phyloP scores from a whole-genome alignment of 2,888 invertebrate species.

The Athalia cordata region DNA sequence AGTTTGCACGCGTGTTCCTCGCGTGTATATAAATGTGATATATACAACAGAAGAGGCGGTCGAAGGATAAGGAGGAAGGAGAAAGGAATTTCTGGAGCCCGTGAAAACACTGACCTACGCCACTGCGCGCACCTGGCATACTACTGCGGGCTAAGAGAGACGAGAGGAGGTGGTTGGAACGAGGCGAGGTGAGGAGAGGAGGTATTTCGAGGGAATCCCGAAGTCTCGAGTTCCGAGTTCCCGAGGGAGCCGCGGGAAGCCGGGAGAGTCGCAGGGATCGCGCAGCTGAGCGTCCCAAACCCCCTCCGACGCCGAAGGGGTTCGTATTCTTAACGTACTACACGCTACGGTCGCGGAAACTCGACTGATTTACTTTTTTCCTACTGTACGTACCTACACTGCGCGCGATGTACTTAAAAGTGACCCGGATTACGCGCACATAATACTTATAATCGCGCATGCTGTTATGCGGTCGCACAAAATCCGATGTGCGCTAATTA shows the following conservation, averaged over 20 bases:
- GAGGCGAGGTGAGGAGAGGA: conserved; percentile 53
- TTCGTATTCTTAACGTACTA: no score
- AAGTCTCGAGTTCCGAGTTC: conserved; percentile 22
- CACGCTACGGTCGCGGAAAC: no score
- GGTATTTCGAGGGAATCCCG: conserved; percentile 27
- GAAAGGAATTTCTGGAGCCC: neutral
- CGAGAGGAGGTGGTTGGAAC: conserved; percentile 50
- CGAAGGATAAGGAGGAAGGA: no score
- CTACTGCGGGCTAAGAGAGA: conserved; percentile 46
- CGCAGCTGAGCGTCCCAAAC: conserved; percentile 20
- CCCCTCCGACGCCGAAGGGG: no score
- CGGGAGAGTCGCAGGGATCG: conserved; percentile 18
- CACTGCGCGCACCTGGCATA: conserved; percentile 47
- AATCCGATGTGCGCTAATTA: neutral
- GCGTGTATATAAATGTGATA: no score
- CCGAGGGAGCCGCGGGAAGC: conserved; percentile 20
- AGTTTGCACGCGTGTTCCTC: no score
- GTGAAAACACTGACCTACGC: conserved; percentile 45
- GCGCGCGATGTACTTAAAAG: no score
- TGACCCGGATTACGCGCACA: no score
- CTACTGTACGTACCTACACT: no score
- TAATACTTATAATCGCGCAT: neutral
- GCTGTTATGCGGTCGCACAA: conserved; percentile 11
- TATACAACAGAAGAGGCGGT: no score
- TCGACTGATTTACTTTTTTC: no score